Conservation (phyloP, 1,140 invertebrate species). For the Tribolium madens region DNA sequence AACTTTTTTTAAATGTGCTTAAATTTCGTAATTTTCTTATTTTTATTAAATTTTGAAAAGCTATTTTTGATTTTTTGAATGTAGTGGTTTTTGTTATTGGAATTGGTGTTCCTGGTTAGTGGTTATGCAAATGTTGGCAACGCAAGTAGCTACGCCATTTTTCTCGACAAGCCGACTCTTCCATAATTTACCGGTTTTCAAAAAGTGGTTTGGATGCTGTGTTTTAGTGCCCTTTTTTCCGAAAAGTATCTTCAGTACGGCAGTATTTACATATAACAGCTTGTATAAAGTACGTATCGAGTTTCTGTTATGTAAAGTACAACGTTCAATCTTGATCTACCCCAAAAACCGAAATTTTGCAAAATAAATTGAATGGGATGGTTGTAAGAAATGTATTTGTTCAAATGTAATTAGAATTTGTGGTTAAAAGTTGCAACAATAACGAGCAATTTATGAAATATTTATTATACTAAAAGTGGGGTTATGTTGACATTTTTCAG, state of each 20-base stretch:
- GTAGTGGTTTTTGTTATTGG: background rate
- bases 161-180: constrained; percentile 25
- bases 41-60: background rate
- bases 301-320: background rate
- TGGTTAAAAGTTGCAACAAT: background rate
- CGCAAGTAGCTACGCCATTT: constrained; percentile 3
- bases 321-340: background rate
- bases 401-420: too few relatives aligned
- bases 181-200: constrained; percentile 1
- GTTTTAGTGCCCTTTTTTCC: constrained; percentile 1
- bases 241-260: background rate
- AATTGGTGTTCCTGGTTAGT: background rate
- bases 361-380: too few relatives aligned
- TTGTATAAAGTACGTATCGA: constrained; percentile 2
- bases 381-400: too few relatives aligned
- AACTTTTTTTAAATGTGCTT: too few relatives aligned
- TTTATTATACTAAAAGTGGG: background rate
- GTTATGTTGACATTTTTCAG: constrained; percentile 31
- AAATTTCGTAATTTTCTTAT: background rate
- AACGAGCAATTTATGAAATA: background rate
- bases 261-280: constrained; percentile 7
- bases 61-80: background rate
- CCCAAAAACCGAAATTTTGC: too few relatives aligned
- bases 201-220: constrained; percentile 15
- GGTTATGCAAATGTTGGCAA: background rate